Evolutionary conservation across 2,888 invertebrate species (phyloP).

Genomic region (Alsophila aescularia): DNA sequence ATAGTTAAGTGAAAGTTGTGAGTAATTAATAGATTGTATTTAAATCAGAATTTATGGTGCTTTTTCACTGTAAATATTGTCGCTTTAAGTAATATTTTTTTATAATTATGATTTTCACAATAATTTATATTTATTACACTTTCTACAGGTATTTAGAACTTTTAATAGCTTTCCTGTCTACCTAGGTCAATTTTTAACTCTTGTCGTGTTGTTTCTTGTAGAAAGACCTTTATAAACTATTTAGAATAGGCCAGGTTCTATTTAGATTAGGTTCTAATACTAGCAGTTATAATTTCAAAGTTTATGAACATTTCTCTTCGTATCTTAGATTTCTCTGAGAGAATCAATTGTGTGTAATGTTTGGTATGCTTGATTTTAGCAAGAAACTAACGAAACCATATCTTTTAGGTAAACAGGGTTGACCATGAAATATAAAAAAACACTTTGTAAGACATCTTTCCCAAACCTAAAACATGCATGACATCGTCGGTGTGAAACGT

Average conservation of each 20-base stretch:
- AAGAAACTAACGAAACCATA: constrained; percentile 52
- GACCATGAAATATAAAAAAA: constrained; percentile 4
- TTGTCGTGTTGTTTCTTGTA: constrained; percentile 49
- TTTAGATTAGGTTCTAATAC: constrained; percentile 6
- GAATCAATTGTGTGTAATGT: constrained; percentile 30
- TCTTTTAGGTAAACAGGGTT: constrained; percentile 73
- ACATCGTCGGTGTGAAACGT: background rate
- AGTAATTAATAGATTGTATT: constrained; percentile 66
- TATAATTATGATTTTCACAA: constrained; percentile 5
- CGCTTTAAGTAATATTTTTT: constrained; percentile 30
- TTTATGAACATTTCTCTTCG: background rate
- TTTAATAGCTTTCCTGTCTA: constrained; percentile 42
- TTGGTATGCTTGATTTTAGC: constrained; percentile 53
- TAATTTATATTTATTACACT: constrained; percentile 21
- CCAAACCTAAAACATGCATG: too few species aligned
- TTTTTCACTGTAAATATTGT: constrained; percentile 52
- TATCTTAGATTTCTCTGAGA: background rate
- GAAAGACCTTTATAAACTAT: constrained; percentile 41
- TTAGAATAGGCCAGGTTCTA: too few species aligned
- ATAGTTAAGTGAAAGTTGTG: constrained; percentile 76
- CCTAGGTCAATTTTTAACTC: constrained; percentile 29
- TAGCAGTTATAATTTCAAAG: background rate
- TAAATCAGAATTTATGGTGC: constrained; percentile 76
- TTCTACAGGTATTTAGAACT: constrained; percentile 14
- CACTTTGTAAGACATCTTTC: background rate